These are phyloP conservation scores for Drepanosiphum platanoidis DNA, from an alignment of 2,888 invertebrate genomes.

Conservation along the genomic window DNA sequence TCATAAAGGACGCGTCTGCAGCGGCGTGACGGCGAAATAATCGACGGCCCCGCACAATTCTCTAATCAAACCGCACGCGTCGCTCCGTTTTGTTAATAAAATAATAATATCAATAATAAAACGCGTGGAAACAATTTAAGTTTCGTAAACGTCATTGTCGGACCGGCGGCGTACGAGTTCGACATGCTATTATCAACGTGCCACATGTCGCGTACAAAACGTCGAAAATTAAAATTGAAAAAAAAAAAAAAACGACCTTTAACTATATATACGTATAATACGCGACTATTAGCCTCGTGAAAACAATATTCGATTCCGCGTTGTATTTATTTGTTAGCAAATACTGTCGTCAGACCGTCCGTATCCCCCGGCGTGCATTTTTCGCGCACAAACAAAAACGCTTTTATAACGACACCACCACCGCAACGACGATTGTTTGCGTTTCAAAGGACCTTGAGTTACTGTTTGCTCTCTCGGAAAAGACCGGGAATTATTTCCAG, in stretches of 20 bases:
- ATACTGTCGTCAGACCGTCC: background rate
- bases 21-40: no score
- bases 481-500: background rate
- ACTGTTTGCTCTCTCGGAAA: background rate
- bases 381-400: background rate
- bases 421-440: background rate
- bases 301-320: background rate
- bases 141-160: background rate
- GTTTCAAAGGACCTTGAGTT: background rate
- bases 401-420: no score
- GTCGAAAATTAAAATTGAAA: background rate
- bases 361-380: background rate
- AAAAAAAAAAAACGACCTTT: background rate
- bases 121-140: no score
- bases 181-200: background rate
- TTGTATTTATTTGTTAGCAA: background rate
- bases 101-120: no score
- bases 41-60: no score
- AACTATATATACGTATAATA: no score
- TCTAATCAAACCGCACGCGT: background rate
- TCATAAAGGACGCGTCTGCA: background rate
- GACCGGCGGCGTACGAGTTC: background rate
- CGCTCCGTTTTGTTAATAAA: no score
- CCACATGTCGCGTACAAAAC: background rate
- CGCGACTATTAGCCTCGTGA: background rate